Base-by-base conservation (phyloP, 2,113 vertebrate genomes). In the Nematolebias whitei region DNA sequence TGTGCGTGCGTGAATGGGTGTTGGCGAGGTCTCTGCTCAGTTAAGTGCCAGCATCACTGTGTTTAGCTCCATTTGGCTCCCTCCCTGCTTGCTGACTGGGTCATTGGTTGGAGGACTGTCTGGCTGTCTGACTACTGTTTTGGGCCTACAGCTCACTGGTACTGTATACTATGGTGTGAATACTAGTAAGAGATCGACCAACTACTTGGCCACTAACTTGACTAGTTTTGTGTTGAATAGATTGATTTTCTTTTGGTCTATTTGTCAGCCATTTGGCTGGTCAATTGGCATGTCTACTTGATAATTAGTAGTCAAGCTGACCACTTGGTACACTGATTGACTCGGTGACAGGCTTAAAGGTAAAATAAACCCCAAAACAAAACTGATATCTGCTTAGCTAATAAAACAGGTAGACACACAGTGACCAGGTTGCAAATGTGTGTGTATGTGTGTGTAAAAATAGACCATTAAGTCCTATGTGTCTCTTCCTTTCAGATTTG, bases 51-150 rank as follows among this genome's bases (percentile, higher is more conserved):
- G 29, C 26, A 73, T 35, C 44, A 16, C 44, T 48, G 50, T 44
- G 61, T 80, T 69, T 65, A 63, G 56, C 63, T 75, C 71, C 59
- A 58, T 52, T 86, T 76, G 61, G 67, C 71, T 56, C 45, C 58
- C 38, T 53, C 14, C 61, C 66, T 76, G 32, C 51, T 69, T 56
- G 61, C 59, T 71, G 50, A 60, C 20, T 66, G 20, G 48, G 62
- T 75, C 38, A 54, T 26, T 63, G 41, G 48, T 50, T 58, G 59
- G 59, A 56, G 49, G 39, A 49, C 29, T 57, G 26, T 18, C 38
- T 32, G 49, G 15, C 12, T 2, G 62, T 26, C 35, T 57, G 26
- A 50, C 50, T 58, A 54, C 32, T 55, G 60, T n/a, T 56, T 55
- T 39, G 60, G 66, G 57, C 54, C 60, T 38, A 59, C 57, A 38